phyloP scores from a whole-genome alignment of 1,140 invertebrate species.

The Manduca sexta region DNA sequence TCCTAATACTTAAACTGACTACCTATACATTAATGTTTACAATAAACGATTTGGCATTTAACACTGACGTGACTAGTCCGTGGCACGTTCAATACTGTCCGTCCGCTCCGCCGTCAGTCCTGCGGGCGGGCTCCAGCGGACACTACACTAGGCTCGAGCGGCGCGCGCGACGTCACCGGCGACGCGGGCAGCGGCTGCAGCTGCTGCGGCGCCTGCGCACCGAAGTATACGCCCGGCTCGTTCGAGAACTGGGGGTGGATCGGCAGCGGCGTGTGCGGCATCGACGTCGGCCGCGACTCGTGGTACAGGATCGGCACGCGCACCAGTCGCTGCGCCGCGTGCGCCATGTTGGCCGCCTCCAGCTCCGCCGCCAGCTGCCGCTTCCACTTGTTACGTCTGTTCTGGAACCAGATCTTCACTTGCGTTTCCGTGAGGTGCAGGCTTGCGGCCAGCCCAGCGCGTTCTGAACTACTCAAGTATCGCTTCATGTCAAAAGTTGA shows the following conservation, averaged over 20 bases:
- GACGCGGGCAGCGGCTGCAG: slow-evolving; percentile 60
- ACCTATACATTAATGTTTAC: slow-evolving; percentile 20
- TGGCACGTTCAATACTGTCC: slow-evolving; percentile 38
- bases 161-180: slow-evolving; percentile 67
- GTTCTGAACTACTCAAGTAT: slow-evolving; percentile 96
- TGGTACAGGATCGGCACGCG: slow-evolving; percentile 96
- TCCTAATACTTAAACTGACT: slow-evolving; percentile 3
- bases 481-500: slow-evolving; percentile 98
- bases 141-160: slow-evolving; percentile 71
- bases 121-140: slow-evolving; percentile 48
- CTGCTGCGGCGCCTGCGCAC: slow-evolving; percentile 59
- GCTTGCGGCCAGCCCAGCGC: slow-evolving; percentile 94
- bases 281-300: slow-evolving; percentile 78
- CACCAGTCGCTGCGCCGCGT: slow-evolving; percentile 93
- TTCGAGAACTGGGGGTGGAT: slow-evolving; percentile 67
- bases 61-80: slow-evolving; percentile 38
- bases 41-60: slow-evolving; percentile 31
- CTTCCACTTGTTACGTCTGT: slow-evolving; percentile 98
- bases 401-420: slow-evolving; percentile 96
- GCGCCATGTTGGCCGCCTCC: slow-evolving; percentile 96
- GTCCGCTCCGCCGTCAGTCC: slow-evolving; percentile 25
- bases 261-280: slow-evolving; percentile 70
- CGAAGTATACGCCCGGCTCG: slow-evolving; percentile 65
- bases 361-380: slow-evolving; percentile 95
- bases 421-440: slow-evolving; percentile 96